Evolutionary conservation across 2,797 vertebrate genomes (phyloP).

Genomic region (Gymnothorax javanicus): DNA sequence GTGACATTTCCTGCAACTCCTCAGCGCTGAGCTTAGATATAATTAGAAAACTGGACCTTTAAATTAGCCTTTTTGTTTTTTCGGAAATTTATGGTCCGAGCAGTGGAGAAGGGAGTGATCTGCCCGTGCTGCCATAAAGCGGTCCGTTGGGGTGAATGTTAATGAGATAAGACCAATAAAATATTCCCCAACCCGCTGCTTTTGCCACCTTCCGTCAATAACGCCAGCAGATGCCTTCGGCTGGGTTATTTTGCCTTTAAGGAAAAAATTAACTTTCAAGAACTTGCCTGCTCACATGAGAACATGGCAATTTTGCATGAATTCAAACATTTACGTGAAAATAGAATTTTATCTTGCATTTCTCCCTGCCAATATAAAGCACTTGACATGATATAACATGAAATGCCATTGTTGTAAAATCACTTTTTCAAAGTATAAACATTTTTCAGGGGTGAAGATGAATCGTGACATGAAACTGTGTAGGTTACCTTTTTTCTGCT

Average conservation of each 20-base stretch:
- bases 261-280: no score
- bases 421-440: no score
- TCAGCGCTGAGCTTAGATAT: constrained; percentile 31
- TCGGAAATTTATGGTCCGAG: constrained; percentile 38
- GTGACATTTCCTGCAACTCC: constrained; percentile 29
- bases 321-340: no score
- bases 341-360: no score
- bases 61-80: constrained; percentile 40
- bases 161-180: constrained; percentile 43
- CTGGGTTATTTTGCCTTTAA: constrained; percentile 25
- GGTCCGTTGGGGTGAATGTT: constrained; percentile 36
- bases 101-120: constrained; percentile 38
- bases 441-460: no score
- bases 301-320: no score
- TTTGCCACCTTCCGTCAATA: not conserved
- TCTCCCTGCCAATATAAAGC: no score
- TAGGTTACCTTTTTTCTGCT: no score
- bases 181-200: constrained; percentile 30
- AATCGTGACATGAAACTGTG: no score
- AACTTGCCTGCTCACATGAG: no score
- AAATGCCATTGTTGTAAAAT: no score
- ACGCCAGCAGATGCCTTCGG: not conserved
- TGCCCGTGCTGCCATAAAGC: constrained; percentile 48
- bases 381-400: no score
- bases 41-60: constrained; percentile 39